phyloP scores from a whole-genome alignment of 2,113 vertebrate species.

The Grammomys dolichurus region DNA sequence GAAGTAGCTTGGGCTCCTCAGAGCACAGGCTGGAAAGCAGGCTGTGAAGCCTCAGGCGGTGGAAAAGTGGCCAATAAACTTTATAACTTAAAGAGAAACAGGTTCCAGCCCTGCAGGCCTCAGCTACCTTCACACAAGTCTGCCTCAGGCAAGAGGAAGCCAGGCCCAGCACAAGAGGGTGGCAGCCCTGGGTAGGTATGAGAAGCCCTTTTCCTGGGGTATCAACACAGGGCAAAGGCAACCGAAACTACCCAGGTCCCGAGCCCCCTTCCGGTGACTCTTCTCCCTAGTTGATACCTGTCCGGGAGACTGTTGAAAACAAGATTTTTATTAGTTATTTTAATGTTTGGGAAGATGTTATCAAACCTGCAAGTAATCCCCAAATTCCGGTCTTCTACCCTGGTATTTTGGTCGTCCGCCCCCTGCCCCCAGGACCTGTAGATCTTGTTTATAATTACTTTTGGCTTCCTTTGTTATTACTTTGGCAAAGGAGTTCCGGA shows the following conservation, averaged over 20 bases:
- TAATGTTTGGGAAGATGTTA: not conserved
- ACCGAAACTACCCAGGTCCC: not conserved
- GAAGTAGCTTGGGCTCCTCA: conserved; percentile 47
- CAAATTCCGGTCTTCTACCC: not conserved
- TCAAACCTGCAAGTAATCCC: not conserved
- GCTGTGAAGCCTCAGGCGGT: not conserved
- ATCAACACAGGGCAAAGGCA: not conserved
- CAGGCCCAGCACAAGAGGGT: not conserved
- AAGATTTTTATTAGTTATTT: not conserved
- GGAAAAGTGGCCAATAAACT: conserved; percentile 63
- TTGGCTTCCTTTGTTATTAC: conserved; percentile 27
- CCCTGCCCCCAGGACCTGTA: not conserved
- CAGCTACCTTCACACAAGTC: not conserved
- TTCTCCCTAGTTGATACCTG: not conserved
- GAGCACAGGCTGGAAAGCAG: conserved; percentile 56
- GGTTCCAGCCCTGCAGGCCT: not conserved
- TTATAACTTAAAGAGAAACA: conserved; percentile 65
- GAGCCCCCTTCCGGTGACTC: not conserved
- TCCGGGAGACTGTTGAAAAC: not conserved
- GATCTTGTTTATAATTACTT: conserved; percentile 32
- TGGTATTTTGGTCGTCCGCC: not conserved
- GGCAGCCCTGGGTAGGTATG: no score
- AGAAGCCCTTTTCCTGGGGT: not conserved
- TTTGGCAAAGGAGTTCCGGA: conserved; percentile 40
- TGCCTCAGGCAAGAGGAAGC: not conserved